phyloP scores from a whole-genome alignment of 92 coral and sea anemone species.

The Nematostella vectensis region DNA sequence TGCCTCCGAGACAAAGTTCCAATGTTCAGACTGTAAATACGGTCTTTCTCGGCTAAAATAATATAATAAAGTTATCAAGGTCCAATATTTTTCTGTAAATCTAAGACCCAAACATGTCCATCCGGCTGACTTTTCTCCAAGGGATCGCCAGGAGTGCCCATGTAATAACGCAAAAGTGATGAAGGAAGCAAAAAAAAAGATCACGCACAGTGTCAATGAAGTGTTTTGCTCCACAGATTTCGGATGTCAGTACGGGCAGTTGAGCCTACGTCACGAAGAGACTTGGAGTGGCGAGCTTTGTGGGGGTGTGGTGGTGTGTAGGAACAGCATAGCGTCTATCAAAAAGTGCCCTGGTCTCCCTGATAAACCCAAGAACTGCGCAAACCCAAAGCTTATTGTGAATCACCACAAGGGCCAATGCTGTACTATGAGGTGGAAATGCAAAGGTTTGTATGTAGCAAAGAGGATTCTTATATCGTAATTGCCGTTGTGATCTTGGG shows the following conservation, averaged over 20 bases:
- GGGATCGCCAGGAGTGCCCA: no score
- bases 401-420: slow-evolving; percentile 57
- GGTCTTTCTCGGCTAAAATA: no score
- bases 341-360: slow-evolving; percentile 71
- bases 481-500: neutral
- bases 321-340: slow-evolving; percentile 46
- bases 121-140: no score
- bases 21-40: no score
- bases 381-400: slow-evolving; percentile 47
- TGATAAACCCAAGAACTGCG: slow-evolving; percentile 60
- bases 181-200: no score
- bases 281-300: slow-evolving; percentile 80
- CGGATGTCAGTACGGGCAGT: slow-evolving; percentile 65
- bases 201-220: no score
- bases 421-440: slow-evolving; percentile 70
- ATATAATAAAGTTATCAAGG: no score
- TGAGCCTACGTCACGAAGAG: slow-evolving; percentile 60
- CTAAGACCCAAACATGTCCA: no score
- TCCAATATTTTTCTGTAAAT: no score
- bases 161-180: no score
- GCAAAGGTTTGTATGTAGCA: slow-evolving; percentile 56
- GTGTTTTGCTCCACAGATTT: slow-evolving; percentile 33
- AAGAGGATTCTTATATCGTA: no score
- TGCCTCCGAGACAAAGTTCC: no score
- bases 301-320: slow-evolving; percentile 69